Conservation (phyloP, 1,140 invertebrate genomes). For the Heliconius melpomene region DNA sequence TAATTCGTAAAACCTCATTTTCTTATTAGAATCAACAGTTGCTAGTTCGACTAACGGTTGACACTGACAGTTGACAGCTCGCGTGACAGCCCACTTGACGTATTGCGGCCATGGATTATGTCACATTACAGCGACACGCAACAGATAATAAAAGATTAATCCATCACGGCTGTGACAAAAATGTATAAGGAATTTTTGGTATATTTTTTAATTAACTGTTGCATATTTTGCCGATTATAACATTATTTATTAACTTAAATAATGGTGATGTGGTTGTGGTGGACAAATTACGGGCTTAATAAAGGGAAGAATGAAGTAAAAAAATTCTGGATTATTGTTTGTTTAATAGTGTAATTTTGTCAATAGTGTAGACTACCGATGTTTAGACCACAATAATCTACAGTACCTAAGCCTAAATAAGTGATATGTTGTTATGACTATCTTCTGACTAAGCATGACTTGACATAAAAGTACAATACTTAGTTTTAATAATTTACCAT, state of each 20-base stretch:
- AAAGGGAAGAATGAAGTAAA: too few species aligned
- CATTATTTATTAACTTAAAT: background rate
- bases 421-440: too few species aligned
- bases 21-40: constrained; percentile 29
- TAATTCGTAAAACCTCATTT: constrained; percentile 18
- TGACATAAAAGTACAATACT: too few species aligned
- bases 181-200: background rate
- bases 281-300: too few species aligned
- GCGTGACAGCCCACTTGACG: constrained; percentile 62
- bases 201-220: constrained; percentile 15
- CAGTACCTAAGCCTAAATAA: too few species aligned
- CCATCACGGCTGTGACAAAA: constrained; percentile 31
- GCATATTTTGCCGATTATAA: background rate
- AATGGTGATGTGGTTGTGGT: too few species aligned
- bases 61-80: constrained; percentile 56
- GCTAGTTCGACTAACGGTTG: constrained; percentile 42
- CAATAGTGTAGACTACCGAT: too few species aligned
- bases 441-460: too few species aligned
- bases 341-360: too few species aligned
- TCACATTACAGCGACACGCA: constrained; percentile 54
- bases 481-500: too few species aligned
- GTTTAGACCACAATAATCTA: too few species aligned
- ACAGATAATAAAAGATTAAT: constrained; percentile 62
- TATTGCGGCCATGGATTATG: constrained; percentile 67
- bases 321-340: too few species aligned